Evolutionary conservation across 2,888 invertebrate genomes (phyloP), one percentile per base, ranked within the genome.

Genomic region (Aphodius granarius): DNA sequence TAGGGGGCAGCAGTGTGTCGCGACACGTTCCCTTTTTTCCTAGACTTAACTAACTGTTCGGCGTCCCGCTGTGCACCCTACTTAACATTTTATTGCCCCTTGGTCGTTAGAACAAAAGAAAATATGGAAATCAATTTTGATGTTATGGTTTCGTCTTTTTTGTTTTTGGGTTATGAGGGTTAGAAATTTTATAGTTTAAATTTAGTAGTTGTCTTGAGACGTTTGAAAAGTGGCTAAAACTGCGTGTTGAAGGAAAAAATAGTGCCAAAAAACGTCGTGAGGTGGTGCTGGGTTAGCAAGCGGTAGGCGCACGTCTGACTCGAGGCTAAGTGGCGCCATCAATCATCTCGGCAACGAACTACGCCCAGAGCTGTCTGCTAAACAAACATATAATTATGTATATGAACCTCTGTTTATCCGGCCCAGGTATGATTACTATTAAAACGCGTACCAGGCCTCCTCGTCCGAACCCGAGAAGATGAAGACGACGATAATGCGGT

Each of bases 371-470:
- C 86, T 85, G 87, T 87, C 86, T 86, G 85, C 86, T 86, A 87
- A 87, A 87, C 87, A 87, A 87, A 87, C 87, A 87, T 87, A 85
- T 87, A 87, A 87, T 87, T 87, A 87, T 87, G 86, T 86, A 87
- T 86, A 87, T 87, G 86, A 86, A 86, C 86, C 86, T 84, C 86
- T 86, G 86, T 86, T 87, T 87, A 86, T 86, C 82, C 85, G 80
- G 82, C 83, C n/a, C 83, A 84, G 85, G 85, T 86, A 85, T 85
- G 83, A 86, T 86, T 86, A 86, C 84, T 83, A 68, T 68, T 68
- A 22, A 68, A 43, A 43, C 43, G 43, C 43, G 43, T 43, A 43
- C 43, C 43, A 43, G 13, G 43, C 43, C 43, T 43, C 43, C 43
- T 43, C 43, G 9, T 43, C 43, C 43, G 43, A 13, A 43, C 43